Percentiles rank a stretch among this genome's conserved stretches.
phyloP scores from a whole-genome alignment of 2,113 vertebrate genomes.

The Rhinolophus ferrumequinum region DNA sequence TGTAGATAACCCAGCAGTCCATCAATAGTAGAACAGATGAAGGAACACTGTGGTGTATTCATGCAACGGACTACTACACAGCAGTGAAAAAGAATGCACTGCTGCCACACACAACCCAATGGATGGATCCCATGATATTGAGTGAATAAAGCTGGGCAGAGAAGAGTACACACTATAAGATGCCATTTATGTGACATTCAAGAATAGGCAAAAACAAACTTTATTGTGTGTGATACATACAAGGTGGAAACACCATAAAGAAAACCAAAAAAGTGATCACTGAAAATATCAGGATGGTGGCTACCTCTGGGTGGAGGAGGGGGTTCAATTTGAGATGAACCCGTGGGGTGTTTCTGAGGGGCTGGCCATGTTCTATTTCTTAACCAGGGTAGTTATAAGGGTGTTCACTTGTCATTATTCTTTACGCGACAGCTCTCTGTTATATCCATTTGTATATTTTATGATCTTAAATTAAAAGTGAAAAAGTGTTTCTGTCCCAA shows the following conservation, averaged over 20 bases:
- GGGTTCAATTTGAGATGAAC: neutral
- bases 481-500: neutral
- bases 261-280: neutral
- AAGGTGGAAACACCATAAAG: neutral
- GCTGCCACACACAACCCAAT: no score
- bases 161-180: neutral
- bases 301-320: no score
- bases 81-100: neutral
- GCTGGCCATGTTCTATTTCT: neutral
- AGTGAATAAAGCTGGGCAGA: neutral
- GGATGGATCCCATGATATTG: rapidly evolving
- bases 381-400: neutral
- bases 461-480: neutral
- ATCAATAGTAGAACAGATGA: neutral
- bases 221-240: neutral
- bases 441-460: neutral
- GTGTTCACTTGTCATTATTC: neutral
- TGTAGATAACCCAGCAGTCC: neutral
- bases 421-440: neutral
- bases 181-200: neutral
- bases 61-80: neutral
- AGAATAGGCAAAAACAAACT: neutral
- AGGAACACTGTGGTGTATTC: neutral
- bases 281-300: neutral
- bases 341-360: neutral